Conservation (phyloP, 2,113 vertebrate genomes). For the Turnix velox region DNA sequence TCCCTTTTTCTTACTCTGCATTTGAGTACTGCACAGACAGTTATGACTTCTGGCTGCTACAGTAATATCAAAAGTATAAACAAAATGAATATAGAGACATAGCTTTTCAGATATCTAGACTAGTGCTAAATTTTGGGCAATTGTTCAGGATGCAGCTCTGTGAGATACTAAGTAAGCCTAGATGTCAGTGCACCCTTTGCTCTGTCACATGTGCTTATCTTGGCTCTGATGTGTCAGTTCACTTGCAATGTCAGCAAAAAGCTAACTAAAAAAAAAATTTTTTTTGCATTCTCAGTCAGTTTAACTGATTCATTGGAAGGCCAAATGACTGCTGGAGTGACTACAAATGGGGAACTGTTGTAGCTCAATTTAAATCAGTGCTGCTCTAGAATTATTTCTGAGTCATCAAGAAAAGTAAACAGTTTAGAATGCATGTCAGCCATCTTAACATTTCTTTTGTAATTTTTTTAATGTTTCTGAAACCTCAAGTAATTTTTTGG, state of each 20-base stretch:
- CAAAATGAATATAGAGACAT: background rate
- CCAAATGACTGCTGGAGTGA: background rate
- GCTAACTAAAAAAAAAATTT: background rate
- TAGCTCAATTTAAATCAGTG: background rate
- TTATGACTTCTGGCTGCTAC: background rate
- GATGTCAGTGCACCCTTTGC: background rate
- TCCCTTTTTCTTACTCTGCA: background rate
- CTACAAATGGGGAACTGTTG: background rate
- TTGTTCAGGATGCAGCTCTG: background rate
- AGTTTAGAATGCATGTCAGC: background rate
- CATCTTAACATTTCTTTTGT: background rate
- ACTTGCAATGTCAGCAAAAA: conserved; percentile 13
- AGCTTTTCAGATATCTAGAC: background rate
- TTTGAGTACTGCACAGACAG: background rate
- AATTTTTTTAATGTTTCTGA: background rate
- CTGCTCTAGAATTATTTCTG: background rate
- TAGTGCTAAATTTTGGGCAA: background rate
- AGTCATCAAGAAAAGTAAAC: background rate
- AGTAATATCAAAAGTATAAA: background rate
- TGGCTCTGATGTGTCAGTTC: background rate
- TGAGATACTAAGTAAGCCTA: background rate
- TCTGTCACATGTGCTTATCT: background rate
- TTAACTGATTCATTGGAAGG: background rate
- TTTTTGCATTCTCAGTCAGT: background rate
- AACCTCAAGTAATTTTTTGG: background rate